A percentile compares a stretch with the other conserved stretches of the same genome.
Evolutionary conservation across 2,888 invertebrate genomes (phyloP).

Genomic region (Polydesmus complanatus): DNA sequence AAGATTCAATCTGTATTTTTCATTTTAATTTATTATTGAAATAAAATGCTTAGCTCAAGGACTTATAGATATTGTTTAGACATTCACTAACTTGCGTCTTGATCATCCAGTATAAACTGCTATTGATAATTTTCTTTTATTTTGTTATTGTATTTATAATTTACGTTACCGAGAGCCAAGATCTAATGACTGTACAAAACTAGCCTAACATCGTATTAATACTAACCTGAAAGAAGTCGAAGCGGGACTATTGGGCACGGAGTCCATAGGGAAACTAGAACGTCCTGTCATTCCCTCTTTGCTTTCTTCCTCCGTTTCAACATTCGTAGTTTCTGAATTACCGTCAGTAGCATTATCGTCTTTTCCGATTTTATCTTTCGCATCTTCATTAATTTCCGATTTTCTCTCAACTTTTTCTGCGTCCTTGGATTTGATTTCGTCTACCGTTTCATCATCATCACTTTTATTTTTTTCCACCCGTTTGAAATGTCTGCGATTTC

Average conservation of each 20-base stretch:
- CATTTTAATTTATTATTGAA: no score
- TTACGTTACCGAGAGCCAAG: no score
- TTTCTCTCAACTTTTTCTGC: not conserved
- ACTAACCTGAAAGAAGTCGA: constrained; percentile 20
- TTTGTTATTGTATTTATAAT: no score
- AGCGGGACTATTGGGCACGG: constrained; percentile 45
- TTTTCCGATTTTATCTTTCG: not conserved
- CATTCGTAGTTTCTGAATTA: not conserved
- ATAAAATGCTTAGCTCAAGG: no score
- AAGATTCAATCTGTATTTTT: no score
- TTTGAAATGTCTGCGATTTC: not conserved
- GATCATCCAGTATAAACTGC: no score
- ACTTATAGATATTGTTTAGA: no score
- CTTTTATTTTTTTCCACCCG: not conserved
- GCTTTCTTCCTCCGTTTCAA: constrained; percentile 8
- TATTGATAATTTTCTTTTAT: no score
- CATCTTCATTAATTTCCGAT: constrained; percentile 4
- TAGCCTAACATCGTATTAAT: not conserved
- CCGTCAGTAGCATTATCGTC: not conserved
- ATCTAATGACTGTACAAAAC: no score
- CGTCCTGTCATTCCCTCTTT: constrained; percentile 4
- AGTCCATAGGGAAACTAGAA: constrained; percentile 34
- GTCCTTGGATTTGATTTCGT: not conserved
- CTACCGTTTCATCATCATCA: not conserved
- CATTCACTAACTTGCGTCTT: no score